phyloP scores from a whole-genome alignment of 2,888 invertebrate genomes.

The Eristalis tenax region DNA sequence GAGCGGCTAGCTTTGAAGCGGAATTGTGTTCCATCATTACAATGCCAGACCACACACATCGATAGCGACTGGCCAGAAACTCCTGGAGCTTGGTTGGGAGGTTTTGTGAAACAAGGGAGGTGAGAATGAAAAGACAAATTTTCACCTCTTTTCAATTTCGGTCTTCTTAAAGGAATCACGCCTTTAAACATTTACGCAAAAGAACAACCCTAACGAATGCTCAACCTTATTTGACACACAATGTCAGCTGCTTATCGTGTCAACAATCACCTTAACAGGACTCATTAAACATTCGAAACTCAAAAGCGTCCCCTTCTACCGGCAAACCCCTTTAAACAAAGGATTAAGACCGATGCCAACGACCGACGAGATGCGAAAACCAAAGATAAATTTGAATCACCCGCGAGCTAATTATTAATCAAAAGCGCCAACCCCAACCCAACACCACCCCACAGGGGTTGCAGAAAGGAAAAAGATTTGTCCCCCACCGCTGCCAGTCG shows the following conservation, averaged over 20 bases:
- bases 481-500: neutral
- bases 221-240: neutral
- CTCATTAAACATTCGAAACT: neutral
- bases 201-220: neutral
- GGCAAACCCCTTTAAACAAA: neutral
- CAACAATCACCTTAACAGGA: neutral
- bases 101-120: no score
- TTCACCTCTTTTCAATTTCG: neutral
- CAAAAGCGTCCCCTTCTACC: neutral
- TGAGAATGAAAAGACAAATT: no score
- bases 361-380: slow-evolving; percentile 27
- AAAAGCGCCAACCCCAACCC: slow-evolving; percentile 16
- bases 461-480: slow-evolving; percentile 14
- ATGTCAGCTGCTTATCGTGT: neutral
- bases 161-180: neutral
- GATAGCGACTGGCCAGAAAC: no score
- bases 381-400: slow-evolving; percentile 44
- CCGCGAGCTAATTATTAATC: slow-evolving; percentile 56
- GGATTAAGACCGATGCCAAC: neutral
- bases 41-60: no score
- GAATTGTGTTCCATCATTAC: no score
- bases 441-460: neutral
- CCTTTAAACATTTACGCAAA: neutral
- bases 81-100: no score
- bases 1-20: no score